These are phyloP conservation scores for Neosilurus hyrtlii DNA, from an alignment of 2,797 vertebrate species.

Conservation along the genomic window DNA sequence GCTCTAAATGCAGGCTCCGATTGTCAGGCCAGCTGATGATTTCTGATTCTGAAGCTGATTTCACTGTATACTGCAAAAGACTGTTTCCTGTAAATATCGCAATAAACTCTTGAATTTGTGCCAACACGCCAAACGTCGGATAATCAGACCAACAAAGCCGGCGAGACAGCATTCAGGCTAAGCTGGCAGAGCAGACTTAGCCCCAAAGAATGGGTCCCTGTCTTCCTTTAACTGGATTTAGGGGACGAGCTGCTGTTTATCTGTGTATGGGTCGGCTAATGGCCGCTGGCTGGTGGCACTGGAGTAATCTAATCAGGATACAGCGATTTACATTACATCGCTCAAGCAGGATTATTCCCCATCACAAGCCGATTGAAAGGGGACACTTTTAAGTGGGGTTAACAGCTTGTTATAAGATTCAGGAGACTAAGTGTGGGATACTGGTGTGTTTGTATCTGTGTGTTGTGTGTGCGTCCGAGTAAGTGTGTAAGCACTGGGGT, in stretches of 20 bases:
- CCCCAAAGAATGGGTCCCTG: constrained; percentile 47
- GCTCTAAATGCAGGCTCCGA: background rate
- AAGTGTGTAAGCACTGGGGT: constrained; percentile 23
- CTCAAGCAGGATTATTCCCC: constrained; percentile 72
- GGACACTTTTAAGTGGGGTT: constrained; percentile 75
- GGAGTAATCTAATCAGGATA: constrained; percentile 75
- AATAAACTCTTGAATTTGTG: constrained; percentile 6
- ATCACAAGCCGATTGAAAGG: constrained; percentile 71
- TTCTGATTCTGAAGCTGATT: no score
- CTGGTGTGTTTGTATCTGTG: constrained; percentile 35
- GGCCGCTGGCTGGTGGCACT: constrained; percentile 52
- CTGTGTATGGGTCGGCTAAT: constrained; percentile 58
- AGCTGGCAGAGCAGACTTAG: constrained; percentile 39
- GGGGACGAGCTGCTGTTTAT: constrained; percentile 55
- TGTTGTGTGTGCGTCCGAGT: background rate
- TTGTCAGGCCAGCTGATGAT: background rate
- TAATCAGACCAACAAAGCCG: constrained; percentile 51
- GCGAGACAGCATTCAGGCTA: constrained; percentile 22
- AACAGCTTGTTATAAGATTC: constrained; percentile 74
- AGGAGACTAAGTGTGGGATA: constrained; percentile 57
- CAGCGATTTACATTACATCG: constrained; percentile 75
- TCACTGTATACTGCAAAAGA: no score
- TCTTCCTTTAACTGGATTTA: constrained; percentile 63
- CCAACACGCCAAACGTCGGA: constrained; percentile 45
- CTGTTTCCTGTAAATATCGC: no score